Conservation (phyloP, 2,797 vertebrate species). For the Sciurus vulgaris region DNA sequence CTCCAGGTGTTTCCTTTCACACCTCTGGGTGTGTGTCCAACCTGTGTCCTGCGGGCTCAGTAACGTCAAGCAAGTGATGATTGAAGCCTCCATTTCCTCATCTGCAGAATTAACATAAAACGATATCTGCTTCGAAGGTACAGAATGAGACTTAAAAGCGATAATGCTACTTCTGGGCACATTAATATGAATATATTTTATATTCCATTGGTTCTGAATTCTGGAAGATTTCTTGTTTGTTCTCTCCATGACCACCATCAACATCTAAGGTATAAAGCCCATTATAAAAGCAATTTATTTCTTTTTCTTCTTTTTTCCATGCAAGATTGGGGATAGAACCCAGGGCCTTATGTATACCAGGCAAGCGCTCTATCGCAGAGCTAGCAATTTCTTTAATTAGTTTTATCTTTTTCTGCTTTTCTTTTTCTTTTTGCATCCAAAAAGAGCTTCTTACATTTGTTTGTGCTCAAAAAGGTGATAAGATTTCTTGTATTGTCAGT, state of each 20-base stretch:
- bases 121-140: neutral
- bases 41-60: neutral
- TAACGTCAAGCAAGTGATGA: neutral
- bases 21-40: neutral
- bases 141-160: neutral
- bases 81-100: neutral
- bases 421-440: neutral
- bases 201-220: neutral
- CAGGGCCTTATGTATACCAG: neutral
- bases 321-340: neutral
- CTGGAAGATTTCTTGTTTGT: neutral
- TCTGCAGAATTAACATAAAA: neutral
- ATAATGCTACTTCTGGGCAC: neutral
- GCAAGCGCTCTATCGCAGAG: neutral
- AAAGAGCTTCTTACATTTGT: neutral
- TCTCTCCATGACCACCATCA: neutral
- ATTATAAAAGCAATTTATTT: neutral
- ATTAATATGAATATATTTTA: neutral
- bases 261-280: neutral
- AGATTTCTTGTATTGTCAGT: neutral
- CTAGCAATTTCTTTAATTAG: constrained; percentile 23
- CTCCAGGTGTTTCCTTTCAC: neutral
- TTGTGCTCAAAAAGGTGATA: neutral
- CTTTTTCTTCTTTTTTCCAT: neutral
- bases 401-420: neutral